Conservation (phyloP, 2,888 invertebrate species). For the Ecliptopera silaceata region DNA sequence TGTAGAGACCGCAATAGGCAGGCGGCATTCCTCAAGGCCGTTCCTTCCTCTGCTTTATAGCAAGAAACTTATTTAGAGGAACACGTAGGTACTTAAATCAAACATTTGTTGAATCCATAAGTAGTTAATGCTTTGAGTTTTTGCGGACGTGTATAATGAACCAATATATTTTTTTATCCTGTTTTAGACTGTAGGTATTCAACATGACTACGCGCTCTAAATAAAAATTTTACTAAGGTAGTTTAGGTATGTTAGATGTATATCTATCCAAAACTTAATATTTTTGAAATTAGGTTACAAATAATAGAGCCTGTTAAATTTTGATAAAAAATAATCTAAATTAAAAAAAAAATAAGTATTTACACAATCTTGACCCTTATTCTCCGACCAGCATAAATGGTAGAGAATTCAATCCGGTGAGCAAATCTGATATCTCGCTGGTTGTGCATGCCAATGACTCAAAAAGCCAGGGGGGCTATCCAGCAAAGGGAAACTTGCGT, state of each 20-base stretch:
- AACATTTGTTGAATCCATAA: conserved; percentile 45
- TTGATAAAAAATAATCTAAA: no score
- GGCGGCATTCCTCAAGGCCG: conserved; percentile 75
- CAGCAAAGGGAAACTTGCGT: no score
- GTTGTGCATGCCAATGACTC: conserved; percentile 41
- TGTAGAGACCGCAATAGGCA: conserved; percentile 32
- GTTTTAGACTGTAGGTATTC: neutral
- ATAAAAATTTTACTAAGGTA: neutral
- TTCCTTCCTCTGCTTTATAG: conserved; percentile 55
- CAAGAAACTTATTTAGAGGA: conserved; percentile 22
- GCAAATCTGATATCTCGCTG: conserved; percentile 21
- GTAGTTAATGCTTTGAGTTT: conserved; percentile 35
- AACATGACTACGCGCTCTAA: neutral
- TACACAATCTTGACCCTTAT: no score
- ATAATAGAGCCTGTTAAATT: no score
- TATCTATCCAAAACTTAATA: neutral
- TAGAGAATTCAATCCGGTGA: conserved; percentile 11
- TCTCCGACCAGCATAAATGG: neutral
- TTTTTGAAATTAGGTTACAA: no score
- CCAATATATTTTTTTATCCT: neutral
- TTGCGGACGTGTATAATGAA: conserved; percentile 9
- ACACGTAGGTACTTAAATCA: conserved; percentile 37
- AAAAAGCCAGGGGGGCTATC: no score
- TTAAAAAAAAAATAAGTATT: no score
- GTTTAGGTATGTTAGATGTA: neutral